A percentile compares a stretch with the other conserved stretches of the same genome.
Conservation (phyloP, 2,888 invertebrate species). For the Aspidiotus rigidus region DNA sequence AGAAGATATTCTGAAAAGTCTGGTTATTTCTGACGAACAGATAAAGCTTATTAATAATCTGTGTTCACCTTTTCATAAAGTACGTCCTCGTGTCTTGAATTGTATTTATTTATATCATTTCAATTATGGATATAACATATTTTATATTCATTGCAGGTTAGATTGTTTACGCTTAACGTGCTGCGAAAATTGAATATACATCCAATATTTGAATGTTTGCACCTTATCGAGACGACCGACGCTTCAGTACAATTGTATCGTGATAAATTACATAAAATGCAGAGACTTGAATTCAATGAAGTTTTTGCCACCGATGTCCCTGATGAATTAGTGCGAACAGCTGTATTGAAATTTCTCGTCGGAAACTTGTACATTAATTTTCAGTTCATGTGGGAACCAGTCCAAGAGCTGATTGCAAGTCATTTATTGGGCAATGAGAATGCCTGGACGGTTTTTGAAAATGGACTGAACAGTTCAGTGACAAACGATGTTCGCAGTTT, state of each 20-base stretch:
- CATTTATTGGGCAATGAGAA: slow-evolving; percentile 56
- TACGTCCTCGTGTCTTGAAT: not conserved
- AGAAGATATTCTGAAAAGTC: slow-evolving; percentile 4
- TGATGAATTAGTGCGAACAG: slow-evolving; percentile 41
- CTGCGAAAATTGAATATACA: slow-evolving; percentile 57
- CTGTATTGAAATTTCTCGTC: slow-evolving; percentile 67
- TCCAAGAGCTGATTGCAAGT: slow-evolving; percentile 61
- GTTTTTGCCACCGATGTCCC: slow-evolving; percentile 14
- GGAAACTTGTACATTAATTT: slow-evolving; percentile 80
- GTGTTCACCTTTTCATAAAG: slow-evolving; percentile 35
- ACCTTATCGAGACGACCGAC: slow-evolving; percentile 59
- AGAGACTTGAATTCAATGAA: slow-evolving; percentile 52
- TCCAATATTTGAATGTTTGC: slow-evolving; percentile 57
- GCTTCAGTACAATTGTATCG: slow-evolving; percentile 71
- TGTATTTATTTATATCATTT: slow-evolving; percentile 9
- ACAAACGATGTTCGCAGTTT: slow-evolving; percentile 22
- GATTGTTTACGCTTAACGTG: slow-evolving; percentile 63
- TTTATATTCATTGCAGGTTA: slow-evolving; percentile 47
- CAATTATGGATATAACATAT: slow-evolving; percentile 11
- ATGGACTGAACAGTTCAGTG: slow-evolving; percentile 46
- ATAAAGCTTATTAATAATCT: slow-evolving; percentile 29
- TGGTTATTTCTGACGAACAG: slow-evolving; percentile 5
- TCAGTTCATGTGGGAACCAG: slow-evolving; percentile 78
- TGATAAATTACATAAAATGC: slow-evolving; percentile 62
- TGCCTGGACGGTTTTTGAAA: slow-evolving; percentile 64